Percentiles rank a stretch among this genome's conserved stretches.
Evolutionary conservation across 2,888 invertebrate species (phyloP).

Genomic region (Hyposoter dolosus): DNA sequence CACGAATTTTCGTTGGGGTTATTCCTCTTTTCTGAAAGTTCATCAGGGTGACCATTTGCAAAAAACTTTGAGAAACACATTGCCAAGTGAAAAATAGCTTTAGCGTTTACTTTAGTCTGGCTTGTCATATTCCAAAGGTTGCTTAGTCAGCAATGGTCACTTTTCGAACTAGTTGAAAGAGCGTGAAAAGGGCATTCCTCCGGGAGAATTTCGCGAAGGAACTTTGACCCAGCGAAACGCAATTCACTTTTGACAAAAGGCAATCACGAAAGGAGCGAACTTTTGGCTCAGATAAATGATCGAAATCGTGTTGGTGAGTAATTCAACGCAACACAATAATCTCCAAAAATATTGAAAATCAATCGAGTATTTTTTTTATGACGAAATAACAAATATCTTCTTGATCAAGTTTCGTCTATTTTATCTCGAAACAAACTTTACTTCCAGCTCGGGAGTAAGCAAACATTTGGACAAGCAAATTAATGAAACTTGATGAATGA

Average conservation of each 20-base stretch:
- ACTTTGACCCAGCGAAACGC: constrained; percentile 61
- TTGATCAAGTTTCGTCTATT: not conserved
- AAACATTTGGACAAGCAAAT: not conserved
- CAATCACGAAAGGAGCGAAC: constrained; percentile 78
- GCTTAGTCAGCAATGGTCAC: constrained; percentile 77
- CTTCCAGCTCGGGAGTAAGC: too few relatives aligned
- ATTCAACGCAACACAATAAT: constrained; percentile 49
- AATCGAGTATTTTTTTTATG: not conserved
- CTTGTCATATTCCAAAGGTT: constrained; percentile 48
- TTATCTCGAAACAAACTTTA: not conserved
- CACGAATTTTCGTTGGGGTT: not conserved
- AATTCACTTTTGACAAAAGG: constrained; percentile 81
- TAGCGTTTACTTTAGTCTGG: not conserved
- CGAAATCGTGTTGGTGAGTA: constrained; percentile 79
- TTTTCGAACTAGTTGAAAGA: constrained; percentile 75
- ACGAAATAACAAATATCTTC: not conserved
- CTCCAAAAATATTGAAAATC: not conserved
- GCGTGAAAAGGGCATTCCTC: constrained; percentile 61
- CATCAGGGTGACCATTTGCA: not conserved
- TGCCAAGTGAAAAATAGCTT: not conserved
- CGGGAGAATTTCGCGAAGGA: constrained; percentile 46
- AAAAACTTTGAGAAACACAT: not conserved
- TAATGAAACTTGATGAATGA: not conserved
- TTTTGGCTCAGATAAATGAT: constrained; percentile 76
- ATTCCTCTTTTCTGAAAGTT: not conserved